Evolutionary conservation across 2,797 vertebrate genomes (phyloP).

Genomic region (Macropodus opercularis): DNA sequence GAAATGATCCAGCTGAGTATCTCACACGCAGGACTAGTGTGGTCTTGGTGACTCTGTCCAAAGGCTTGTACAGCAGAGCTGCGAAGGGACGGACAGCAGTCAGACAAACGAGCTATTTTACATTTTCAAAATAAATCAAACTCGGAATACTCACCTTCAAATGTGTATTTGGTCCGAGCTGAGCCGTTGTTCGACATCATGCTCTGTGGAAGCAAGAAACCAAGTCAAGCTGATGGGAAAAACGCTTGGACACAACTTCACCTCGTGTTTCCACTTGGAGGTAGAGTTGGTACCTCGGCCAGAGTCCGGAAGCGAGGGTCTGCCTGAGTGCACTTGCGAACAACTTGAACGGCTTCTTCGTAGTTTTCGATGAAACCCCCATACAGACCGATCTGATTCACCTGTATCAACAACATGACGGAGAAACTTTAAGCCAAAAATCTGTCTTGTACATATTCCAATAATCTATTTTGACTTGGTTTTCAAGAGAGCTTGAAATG

Average conservation of each 20-base stretch:
- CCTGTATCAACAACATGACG: slow-evolving; percentile 47
- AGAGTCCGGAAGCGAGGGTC: slow-evolving; percentile 78
- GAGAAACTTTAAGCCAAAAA: too few species aligned
- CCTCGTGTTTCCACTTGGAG: too few species aligned
- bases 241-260: too few species aligned
- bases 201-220: slow-evolving; percentile 62
- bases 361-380: slow-evolving; percentile 84
- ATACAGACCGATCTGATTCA: slow-evolving; percentile 81
- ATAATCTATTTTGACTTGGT: too few species aligned
- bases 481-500: too few species aligned
- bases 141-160: slow-evolving; percentile 71
- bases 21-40: slow-evolving; percentile 80
- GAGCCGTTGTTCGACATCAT: slow-evolving; percentile 75
- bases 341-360: slow-evolving; percentile 73
- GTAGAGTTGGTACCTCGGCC: slow-evolving; percentile 73
- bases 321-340: slow-evolving; percentile 72
- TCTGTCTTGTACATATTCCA: too few species aligned
- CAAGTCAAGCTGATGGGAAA: not conserved
- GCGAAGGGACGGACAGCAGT: slow-evolving; percentile 20
- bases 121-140: not conserved
- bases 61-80: slow-evolving; percentile 84
- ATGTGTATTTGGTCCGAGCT: slow-evolving; percentile 71
- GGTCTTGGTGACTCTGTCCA: slow-evolving; percentile 83
- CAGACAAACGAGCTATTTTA: slow-evolving; percentile 6
- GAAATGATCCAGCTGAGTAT: not conserved